Base-by-base conservation (phyloP, 2,797 vertebrate genomes). In the Acanthurus lineatus region DNA sequence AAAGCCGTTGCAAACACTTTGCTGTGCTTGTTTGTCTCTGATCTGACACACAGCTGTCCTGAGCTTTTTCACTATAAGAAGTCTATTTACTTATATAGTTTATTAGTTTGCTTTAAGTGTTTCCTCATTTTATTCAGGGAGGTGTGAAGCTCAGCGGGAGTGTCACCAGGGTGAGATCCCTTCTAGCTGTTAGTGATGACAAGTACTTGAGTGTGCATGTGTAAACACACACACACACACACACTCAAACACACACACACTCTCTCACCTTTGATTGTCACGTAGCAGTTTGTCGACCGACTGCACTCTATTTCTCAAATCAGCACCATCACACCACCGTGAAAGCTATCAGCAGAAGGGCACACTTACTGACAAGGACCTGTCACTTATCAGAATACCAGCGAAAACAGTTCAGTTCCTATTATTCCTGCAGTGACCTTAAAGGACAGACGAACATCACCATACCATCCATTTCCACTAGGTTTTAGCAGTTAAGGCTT, bases 81-180 rank as follows among this genome's bases (percentile, higher is more conserved):
- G 77, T 49, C 48, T 17, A 76, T 83, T 86, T 84, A 77, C 75
- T 78, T 63, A 12, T 68, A 49, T 22, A 58, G 67, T 82, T 85
- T 90, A 86, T 86, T 84, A 83, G 90, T 91, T 88, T 86, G 77
- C 83, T 90, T 35, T 63, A 53, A 81, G 79, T 69, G 80, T 84
- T 94, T 93, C 91, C 90, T 92, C 88, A 89, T 93, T 94, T 88
- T 69, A 90, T 86, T 89, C 65, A 69, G 69, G 75, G 85, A 91
- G 85, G 89, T 93, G 93, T 90, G 84, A 88, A 83, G 69, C 83
- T 79, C 59, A 67, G 83, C 64, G 45, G 69, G 70, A 72, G 80
- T 87, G 69, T 84, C 91, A 91, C 90, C 83, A 62, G 76, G 83
- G 89, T 91, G 89, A 86, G 88, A 93, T 72, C 71, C 66, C 69